These are phyloP conservation scores for Pinctada fucata DNA, from an alignment of 2,888 invertebrate species.

Conservation along the genomic window DNA sequence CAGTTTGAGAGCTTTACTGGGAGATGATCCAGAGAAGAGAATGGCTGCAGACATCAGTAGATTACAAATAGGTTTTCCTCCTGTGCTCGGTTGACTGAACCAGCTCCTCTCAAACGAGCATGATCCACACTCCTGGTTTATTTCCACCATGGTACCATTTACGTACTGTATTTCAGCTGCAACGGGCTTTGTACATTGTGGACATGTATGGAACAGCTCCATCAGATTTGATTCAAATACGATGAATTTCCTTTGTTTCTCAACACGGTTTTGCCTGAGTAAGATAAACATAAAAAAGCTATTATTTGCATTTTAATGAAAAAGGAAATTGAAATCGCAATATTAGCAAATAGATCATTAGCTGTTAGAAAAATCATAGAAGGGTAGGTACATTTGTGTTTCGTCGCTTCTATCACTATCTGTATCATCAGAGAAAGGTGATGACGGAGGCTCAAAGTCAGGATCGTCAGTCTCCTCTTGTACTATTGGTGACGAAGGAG, in stretches of 20 bases:
- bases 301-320: too few relatives aligned
- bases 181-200: not conserved
- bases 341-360: too few relatives aligned
- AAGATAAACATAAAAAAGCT: too few relatives aligned
- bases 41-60: not conserved
- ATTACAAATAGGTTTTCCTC: not conserved
- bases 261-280: too few relatives aligned
- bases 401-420: too few relatives aligned
- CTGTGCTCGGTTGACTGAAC: not conserved
- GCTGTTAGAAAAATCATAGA: too few relatives aligned
- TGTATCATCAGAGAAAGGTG: too few relatives aligned
- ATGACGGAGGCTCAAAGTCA: too few relatives aligned
- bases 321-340: too few relatives aligned
- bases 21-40: not conserved
- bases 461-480: too few relatives aligned
- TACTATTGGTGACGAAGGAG: too few relatives aligned
- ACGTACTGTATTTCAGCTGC: not conserved
- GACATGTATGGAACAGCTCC: not conserved
- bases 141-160: not conserved
- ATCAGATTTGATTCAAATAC: not conserved
- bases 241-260: not conserved
- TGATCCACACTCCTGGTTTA: slow-evolving; percentile 2
- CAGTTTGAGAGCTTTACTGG: not conserved
- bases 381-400: too few relatives aligned
- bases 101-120: slow-evolving; percentile 6